These are phyloP conservation scores for Physeter macrocephalus DNA, from an alignment of 2,113 vertebrate species.

Conservation along the genomic window DNA sequence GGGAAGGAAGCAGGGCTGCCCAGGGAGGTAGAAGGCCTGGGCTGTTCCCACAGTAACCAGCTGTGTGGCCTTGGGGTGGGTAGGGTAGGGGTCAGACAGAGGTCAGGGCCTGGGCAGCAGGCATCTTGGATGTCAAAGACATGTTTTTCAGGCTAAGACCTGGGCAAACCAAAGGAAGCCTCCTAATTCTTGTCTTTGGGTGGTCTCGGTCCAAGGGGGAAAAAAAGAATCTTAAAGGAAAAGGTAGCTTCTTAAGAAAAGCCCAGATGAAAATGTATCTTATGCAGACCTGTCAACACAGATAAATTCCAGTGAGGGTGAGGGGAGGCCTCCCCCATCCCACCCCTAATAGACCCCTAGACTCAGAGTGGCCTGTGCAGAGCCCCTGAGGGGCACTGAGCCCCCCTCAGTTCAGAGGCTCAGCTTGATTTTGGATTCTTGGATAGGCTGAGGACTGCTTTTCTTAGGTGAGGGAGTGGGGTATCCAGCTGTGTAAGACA, in stretches of 20 bases:
- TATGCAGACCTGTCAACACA: rapidly evolving
- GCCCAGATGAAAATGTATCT: background rate
- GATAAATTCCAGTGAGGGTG: background rate
- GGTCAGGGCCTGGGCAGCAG: background rate
- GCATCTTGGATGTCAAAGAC: background rate
- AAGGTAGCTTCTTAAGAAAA: background rate
- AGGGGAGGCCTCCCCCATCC: background rate
- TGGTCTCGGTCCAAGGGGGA: background rate
- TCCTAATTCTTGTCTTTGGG: conserved; percentile 16
- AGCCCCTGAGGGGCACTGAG: background rate
- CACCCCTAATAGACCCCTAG: background rate
- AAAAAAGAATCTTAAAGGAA: background rate
- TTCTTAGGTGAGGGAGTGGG: background rate
- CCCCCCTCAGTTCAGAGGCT: background rate
- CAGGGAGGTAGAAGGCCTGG: background rate
- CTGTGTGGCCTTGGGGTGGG: conserved; percentile 39
- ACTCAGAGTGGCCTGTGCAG: background rate
- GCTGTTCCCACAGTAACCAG: background rate
- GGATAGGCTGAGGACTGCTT: background rate
- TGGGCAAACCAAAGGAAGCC: background rate
- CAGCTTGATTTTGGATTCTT: background rate
- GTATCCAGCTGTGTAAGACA: background rate
- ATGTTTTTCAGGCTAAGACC: background rate
- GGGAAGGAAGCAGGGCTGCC: background rate
- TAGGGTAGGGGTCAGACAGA: background rate